These are phyloP conservation scores for Andrena chrysosceles DNA, from an alignment of 2,888 invertebrate species.

Conservation along the genomic window DNA sequence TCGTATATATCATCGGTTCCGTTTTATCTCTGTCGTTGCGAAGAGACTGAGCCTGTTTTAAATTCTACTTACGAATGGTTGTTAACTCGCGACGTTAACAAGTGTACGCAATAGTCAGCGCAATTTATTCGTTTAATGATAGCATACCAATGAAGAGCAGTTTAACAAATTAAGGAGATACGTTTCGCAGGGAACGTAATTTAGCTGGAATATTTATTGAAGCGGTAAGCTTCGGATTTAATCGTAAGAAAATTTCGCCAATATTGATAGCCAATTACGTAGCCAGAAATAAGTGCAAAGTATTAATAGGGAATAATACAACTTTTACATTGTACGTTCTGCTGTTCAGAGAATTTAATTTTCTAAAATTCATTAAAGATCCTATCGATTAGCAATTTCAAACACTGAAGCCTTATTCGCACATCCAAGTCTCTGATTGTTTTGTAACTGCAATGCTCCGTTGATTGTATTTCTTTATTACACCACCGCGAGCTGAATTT, in stretches of 20 bases:
- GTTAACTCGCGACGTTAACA: neutral
- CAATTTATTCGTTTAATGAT: slow-evolving; percentile 19
- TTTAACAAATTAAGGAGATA: neutral
- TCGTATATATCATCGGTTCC: too few species aligned
- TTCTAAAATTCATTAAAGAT: slow-evolving; percentile 21
- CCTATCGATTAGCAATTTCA: neutral
- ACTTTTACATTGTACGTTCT: slow-evolving; percentile 39
- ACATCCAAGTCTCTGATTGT: neutral
- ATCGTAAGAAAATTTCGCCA: slow-evolving; percentile 52
- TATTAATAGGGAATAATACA: slow-evolving; percentile 49
- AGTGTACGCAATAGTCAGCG: slow-evolving; percentile 16
- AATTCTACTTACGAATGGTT: neutral
- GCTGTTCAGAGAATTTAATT: slow-evolving; percentile 41
- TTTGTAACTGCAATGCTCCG: neutral
- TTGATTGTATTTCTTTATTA: slow-evolving; percentile 3
- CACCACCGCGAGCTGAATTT: neutral
- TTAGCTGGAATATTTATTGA: slow-evolving; percentile 30
- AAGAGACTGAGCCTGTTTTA: slow-evolving; percentile 24
- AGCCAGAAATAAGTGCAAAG: slow-evolving; percentile 45
- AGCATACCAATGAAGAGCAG: slow-evolving; percentile 3
- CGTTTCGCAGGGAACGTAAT: neutral
- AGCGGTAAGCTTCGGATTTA: slow-evolving; percentile 23
- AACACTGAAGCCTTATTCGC: neutral
- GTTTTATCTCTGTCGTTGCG: slow-evolving; percentile 4
- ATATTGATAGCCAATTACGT: slow-evolving; percentile 54